A percentile compares a stretch with the other conserved stretches of the same genome.
Conservation (phyloP, 2,888 invertebrate genomes). For the Hirtodrosophila trivittata region DNA sequence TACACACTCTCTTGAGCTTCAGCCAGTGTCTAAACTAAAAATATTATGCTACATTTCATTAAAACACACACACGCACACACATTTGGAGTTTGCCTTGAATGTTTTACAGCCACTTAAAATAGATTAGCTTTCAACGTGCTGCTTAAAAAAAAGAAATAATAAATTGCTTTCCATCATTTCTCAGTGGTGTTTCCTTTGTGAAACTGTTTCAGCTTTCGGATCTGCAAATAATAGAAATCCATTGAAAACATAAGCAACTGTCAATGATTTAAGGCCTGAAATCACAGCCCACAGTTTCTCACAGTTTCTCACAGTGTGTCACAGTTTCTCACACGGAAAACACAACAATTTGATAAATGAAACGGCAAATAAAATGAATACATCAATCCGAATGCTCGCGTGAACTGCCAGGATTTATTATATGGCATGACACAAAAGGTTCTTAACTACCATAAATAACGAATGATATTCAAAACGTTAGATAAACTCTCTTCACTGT, state of each 20-base stretch:
- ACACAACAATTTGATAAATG: constrained; percentile 62
- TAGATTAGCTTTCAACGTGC: constrained; percentile 72
- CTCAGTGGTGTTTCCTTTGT: constrained; percentile 19
- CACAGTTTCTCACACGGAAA: background rate
- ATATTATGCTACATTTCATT: constrained; percentile 75
- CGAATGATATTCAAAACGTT: background rate
- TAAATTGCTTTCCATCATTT: constrained; percentile 61
- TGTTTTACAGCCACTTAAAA: constrained; percentile 73
- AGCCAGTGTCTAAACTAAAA: constrained; percentile 54
- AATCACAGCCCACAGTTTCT: constrained; percentile 28
- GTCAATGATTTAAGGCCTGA: constrained; percentile 67
- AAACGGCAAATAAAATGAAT: constrained; percentile 45
- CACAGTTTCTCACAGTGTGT: background rate
- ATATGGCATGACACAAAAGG: constrained; percentile 11
- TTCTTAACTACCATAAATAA: constrained; percentile 8
- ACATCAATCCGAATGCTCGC: constrained; percentile 29
- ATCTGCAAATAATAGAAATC: constrained; percentile 52
- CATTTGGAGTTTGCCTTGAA: constrained; percentile 34
- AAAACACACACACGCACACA: constrained; percentile 16
- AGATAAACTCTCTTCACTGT: constrained; percentile 18
- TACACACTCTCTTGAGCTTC: constrained; percentile 16
- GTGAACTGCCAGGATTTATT: constrained; percentile 12
- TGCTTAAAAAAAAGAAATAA: constrained; percentile 65
- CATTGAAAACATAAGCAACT: constrained; percentile 65
- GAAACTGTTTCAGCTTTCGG: constrained; percentile 5